Percentiles rank a stretch among this genome's conserved stretches.
Conservation (phyloP, 2,888 invertebrate genomes). For the Limnephilus marmoratus region DNA sequence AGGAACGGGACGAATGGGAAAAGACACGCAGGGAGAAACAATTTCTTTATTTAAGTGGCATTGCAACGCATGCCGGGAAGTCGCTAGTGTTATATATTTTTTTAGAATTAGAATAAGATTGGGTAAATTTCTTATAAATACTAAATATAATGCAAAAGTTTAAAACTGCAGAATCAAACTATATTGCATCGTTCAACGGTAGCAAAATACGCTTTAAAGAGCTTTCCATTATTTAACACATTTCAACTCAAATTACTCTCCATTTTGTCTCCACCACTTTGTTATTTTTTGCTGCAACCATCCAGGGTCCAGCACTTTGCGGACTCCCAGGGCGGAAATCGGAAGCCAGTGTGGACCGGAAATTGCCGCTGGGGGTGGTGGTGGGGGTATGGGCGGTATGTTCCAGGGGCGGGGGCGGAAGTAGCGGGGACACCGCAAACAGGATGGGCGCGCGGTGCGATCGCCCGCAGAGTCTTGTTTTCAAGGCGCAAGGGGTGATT, state of each 20-base stretch:
- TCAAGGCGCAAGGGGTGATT: neutral
- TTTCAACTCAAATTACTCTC: neutral
- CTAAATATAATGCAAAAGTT: neutral
- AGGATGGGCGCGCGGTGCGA: slow-evolving; percentile 32
- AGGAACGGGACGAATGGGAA: too few species aligned
- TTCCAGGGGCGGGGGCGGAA: neutral
- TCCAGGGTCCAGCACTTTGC: slow-evolving; percentile 49
- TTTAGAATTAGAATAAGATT: too few species aligned
- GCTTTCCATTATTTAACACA: neutral
- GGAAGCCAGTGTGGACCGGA: slow-evolving; percentile 60
- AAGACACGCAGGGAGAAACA: too few species aligned
- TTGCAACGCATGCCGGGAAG: too few species aligned
- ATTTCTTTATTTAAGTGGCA: too few species aligned
- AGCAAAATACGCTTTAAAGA: neutral
- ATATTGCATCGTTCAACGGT: neutral
- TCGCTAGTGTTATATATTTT: too few species aligned
- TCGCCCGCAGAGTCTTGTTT: slow-evolving; percentile 20
- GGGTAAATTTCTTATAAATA: neutral
- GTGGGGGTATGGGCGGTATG: neutral
- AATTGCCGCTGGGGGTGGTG: slow-evolving; percentile 50
- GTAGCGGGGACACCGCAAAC: slow-evolving; percentile 20
- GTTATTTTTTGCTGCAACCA: slow-evolving; percentile 45
- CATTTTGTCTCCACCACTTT: slow-evolving; percentile 8
- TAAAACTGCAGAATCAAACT: neutral
- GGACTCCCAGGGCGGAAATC: slow-evolving; percentile 56